phyloP scores from a whole-genome alignment of 2,113 vertebrate species.

The Percina caprodes region DNA sequence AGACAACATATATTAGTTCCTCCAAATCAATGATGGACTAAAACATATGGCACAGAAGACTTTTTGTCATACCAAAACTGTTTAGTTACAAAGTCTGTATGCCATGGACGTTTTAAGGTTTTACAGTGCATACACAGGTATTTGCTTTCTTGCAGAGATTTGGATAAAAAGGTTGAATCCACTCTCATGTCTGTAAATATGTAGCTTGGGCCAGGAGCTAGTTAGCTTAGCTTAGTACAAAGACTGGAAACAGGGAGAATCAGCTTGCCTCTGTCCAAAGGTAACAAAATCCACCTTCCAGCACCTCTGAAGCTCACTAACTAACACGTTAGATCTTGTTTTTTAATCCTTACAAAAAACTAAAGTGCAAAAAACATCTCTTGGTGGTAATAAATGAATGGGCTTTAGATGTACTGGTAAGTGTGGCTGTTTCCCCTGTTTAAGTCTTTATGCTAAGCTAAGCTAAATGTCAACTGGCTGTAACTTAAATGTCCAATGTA shows the following conservation, averaged over 20 bases:
- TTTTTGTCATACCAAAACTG: not conserved
- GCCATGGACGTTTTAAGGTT: conserved; percentile 1
- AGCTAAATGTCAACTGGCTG: not conserved
- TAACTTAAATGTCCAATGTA: not conserved
- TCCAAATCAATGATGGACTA: not conserved
- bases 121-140: not conserved
- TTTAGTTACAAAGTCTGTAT: not conserved
- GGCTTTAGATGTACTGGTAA: not conserved
- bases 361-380: not conserved
- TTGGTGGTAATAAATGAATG: too few relatives aligned
- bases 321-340: not conserved
- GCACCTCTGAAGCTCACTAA: not conserved
- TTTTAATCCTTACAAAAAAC: not conserved
- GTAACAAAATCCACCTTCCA: not conserved
- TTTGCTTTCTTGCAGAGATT: not conserved
- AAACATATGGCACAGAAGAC: not conserved
- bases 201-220: not conserved
- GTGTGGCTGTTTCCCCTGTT: not conserved
- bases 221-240: not conserved
- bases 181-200: not conserved
- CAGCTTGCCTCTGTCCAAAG: not conserved
- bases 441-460: not conserved
- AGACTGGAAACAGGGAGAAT: not conserved
- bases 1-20: not conserved
- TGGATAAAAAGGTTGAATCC: not conserved